These are phyloP conservation scores for Drosophila ohnishii DNA, from an alignment of 1,140 invertebrate species.

Conservation along the genomic window DNA sequence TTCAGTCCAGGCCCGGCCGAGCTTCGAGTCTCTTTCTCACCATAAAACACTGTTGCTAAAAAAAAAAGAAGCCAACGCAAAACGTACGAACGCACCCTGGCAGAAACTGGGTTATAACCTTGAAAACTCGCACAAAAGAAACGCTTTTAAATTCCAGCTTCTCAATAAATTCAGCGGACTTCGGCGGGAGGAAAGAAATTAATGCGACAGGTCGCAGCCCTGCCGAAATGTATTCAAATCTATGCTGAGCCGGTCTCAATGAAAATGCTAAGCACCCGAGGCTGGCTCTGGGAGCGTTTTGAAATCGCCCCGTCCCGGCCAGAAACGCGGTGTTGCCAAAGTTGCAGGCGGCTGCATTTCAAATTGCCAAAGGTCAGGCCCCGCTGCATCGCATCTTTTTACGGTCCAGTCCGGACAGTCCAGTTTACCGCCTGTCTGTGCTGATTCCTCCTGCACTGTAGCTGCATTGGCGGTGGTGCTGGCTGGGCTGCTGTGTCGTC, in stretches of 20 bases:
- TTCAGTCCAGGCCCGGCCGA: slow-evolving; percentile 16
- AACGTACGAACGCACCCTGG: slow-evolving; percentile 41
- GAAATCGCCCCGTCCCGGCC: slow-evolving; percentile 45
- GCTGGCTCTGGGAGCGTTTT: slow-evolving; percentile 40
- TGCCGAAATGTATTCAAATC: slow-evolving; percentile 66
- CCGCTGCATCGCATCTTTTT: slow-evolving; percentile 40
- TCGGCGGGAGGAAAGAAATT: slow-evolving; percentile 55
- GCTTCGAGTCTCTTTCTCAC: slow-evolving; percentile 57
- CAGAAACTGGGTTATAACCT: slow-evolving; percentile 79
- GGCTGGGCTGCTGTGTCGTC: slow-evolving; percentile 45
- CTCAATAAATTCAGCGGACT: slow-evolving; percentile 65
- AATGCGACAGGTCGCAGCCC: slow-evolving; percentile 37
- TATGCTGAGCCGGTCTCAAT: slow-evolving; percentile 62
- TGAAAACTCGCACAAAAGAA: slow-evolving; percentile 66
- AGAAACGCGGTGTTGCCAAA: slow-evolving; percentile 33
- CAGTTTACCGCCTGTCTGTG: slow-evolving; percentile 19
- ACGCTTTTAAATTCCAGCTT: slow-evolving; percentile 64
- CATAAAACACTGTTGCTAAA: slow-evolving; percentile 64
- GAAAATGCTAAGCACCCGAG: slow-evolving; percentile 62
- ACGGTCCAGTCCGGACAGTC: slow-evolving; percentile 26
- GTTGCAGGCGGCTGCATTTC: slow-evolving; percentile 56
- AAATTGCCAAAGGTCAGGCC: slow-evolving; percentile 75
- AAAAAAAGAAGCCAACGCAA: slow-evolving; percentile 17
- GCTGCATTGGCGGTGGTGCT: slow-evolving; percentile 3
- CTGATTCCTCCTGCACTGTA: slow-evolving; percentile 6